Evolutionary conservation across 2,113 vertebrate genomes (phyloP), one percentile per base, ranked within the genome.

Genomic region (Forbesichthys papilliferus): DNA sequence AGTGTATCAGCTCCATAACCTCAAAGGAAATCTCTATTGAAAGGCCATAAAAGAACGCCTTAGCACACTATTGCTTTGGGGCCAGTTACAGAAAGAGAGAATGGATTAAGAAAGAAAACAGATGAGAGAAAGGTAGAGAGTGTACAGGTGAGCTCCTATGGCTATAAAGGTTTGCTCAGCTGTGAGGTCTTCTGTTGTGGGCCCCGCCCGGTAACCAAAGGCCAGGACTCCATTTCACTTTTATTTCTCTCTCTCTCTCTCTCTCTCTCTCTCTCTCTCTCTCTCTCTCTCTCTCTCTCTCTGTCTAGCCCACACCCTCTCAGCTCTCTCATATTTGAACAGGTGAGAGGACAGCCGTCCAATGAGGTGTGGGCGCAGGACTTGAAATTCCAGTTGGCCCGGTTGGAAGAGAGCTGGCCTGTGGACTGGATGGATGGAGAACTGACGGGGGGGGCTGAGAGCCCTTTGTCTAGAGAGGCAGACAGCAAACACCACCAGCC

Each of bases 81-180:
- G 83, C 85, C 66, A 58, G 70, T 78, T 68, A 66, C 34, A 81
- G 72, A 86, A 86, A 88, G 82, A 77, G 82, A 84, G 85, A 82
- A 74, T 69, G 91, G 91, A 91, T 90, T 91, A 90, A 74, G 84
- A 91, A 86, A 85, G 86, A 92, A 90, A 91, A 90, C 86, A 91
- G 75, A 71, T 63, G 58, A 68, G 67, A 77, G 83, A 85, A 86
- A 83, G 76, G 86, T 86, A 56, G 71, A 69, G 75, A 78, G 81
- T 65, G 69, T 79, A 88, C 84, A 90, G 89, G 89, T 91, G 85
- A 91, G 84, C 77, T 89, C 90, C 85, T 84, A 84, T 87, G 89
- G 86, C 85, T 69, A 76, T 71, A 75, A 66, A 90, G 89, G 91
- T 93, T 93, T 93, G 90, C 91, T 93, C 91, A 93, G 92, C 92